Evolutionary conservation across 2,113 vertebrate species (phyloP).

Genomic region (Xiphophorus couchianus): DNA sequence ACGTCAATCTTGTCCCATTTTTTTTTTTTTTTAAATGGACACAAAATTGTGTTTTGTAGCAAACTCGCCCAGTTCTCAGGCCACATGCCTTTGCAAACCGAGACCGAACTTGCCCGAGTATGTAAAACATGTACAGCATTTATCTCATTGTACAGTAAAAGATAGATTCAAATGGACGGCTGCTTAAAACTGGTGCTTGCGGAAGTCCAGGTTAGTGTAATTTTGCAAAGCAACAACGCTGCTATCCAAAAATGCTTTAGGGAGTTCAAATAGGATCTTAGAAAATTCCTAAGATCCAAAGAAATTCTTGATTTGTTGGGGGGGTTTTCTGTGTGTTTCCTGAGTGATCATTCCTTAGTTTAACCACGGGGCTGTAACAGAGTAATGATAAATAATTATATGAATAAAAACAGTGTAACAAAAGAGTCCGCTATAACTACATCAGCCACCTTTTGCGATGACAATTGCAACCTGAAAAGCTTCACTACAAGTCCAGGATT

Average conservation of each 20-base stretch:
- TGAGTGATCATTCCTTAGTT: slow-evolving; percentile 73
- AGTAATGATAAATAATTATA: slow-evolving; percentile 30
- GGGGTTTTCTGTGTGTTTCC: slow-evolving; percentile 67
- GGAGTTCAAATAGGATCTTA: slow-evolving; percentile 51
- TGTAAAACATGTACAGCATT: slow-evolving; percentile 47
- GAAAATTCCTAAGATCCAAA: slow-evolving; percentile 33
- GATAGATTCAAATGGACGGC: slow-evolving; percentile 65
- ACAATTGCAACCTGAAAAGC: slow-evolving; percentile 60
- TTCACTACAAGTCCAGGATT: slow-evolving; percentile 55
- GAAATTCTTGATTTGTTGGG: slow-evolving; percentile 31
- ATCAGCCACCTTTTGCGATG: slow-evolving; percentile 50
- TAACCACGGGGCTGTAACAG: slow-evolving; percentile 56
- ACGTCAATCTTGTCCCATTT: slow-evolving; percentile 52
- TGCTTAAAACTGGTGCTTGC: slow-evolving; percentile 36
- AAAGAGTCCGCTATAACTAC: slow-evolving; percentile 64
- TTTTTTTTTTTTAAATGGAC: slow-evolving; percentile 45
- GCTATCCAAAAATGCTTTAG: slow-evolving; percentile 35
- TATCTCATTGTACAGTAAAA: slow-evolving; percentile 55
- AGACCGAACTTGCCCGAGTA: slow-evolving; percentile 30
- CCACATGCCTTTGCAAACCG: slow-evolving; percentile 12
- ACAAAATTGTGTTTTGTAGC: slow-evolving; percentile 56
- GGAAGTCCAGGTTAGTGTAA: slow-evolving; percentile 46
- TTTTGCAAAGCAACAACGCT: background rate
- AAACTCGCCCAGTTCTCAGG: slow-evolving; percentile 32
- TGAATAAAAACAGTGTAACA: slow-evolving; percentile 54